phyloP scores from a whole-genome alignment of 2,797 vertebrate genomes.

The Amblyraja radiata region DNA sequence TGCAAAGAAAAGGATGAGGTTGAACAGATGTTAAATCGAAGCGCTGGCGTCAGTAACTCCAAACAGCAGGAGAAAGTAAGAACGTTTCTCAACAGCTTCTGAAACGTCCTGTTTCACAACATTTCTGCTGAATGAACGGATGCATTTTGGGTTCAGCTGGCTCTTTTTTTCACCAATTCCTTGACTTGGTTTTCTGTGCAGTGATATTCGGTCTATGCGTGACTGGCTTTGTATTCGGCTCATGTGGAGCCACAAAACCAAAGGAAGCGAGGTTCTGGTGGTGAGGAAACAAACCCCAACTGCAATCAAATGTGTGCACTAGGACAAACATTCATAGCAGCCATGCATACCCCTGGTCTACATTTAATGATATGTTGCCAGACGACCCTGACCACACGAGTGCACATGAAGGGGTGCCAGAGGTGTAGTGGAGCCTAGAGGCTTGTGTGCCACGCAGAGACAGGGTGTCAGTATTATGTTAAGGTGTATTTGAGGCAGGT shows the following conservation, averaged over 20 bases:
- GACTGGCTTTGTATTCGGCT: not conserved
- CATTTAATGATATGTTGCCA: not conserved
- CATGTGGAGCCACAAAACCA: not conserved
- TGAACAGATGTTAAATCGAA: conserved; percentile 80
- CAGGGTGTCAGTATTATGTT: no score
- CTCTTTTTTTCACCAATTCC: not conserved
- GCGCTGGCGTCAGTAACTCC: conserved; percentile 64
- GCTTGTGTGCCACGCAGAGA: no score
- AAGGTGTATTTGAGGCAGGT: no score
- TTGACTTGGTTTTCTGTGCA: not conserved
- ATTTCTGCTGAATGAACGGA: no score
- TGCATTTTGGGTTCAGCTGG: no score
- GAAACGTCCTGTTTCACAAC: not conserved
- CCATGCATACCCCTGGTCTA: not conserved
- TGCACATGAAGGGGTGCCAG: no score
- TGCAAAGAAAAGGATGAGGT: conserved; percentile 90
- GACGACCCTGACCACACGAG: no score
- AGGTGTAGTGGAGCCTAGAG: no score
- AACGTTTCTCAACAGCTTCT: not conserved
- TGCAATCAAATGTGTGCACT: not conserved
- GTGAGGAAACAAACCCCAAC: not conserved
- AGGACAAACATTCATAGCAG: not conserved
- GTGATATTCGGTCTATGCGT: not conserved
- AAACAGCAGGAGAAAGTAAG: conserved; percentile 87
- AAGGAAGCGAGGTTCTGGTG: not conserved